These are phyloP conservation scores for Anolis apletophallus DNA, from an alignment of 2,797 vertebrate species.

Conservation along the genomic window DNA sequence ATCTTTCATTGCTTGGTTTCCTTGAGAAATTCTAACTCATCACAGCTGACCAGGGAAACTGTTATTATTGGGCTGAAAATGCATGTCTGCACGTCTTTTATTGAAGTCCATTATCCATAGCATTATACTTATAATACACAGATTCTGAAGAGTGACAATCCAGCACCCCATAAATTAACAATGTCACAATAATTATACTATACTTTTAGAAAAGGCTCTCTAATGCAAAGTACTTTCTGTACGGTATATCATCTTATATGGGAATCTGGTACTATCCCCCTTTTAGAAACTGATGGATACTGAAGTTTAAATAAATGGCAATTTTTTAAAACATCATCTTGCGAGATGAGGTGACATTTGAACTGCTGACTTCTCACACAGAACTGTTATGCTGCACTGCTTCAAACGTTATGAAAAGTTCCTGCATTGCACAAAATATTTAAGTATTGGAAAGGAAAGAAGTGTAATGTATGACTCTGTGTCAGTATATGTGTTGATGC, in stretches of 20 bases:
- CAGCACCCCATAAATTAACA: background rate
- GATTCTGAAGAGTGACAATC: background rate
- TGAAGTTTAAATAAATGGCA: background rate
- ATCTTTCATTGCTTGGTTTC: background rate
- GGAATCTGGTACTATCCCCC: background rate
- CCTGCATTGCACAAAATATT: background rate
- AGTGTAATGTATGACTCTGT: too few relatives aligned
- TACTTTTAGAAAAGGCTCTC: background rate
- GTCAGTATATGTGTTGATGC: background rate
- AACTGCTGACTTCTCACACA: background rate
- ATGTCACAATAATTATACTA: background rate
- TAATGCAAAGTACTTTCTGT: background rate
- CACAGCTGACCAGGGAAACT: background rate
- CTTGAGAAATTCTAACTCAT: background rate
- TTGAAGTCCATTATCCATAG: background rate
- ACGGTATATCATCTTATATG: background rate
- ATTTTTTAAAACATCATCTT: too few relatives aligned
- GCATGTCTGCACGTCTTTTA: background rate
- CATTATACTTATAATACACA: background rate
- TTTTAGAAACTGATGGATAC: background rate
- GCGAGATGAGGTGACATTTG: background rate
- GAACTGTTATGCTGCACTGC: background rate
- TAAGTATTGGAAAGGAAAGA: background rate
- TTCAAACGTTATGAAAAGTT: background rate
- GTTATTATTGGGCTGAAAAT: background rate